A percentile compares a stretch with the other conserved stretches of the same genome.
Conservation (phyloP, 1,140 invertebrate species). For the Drosophila varians region DNA sequence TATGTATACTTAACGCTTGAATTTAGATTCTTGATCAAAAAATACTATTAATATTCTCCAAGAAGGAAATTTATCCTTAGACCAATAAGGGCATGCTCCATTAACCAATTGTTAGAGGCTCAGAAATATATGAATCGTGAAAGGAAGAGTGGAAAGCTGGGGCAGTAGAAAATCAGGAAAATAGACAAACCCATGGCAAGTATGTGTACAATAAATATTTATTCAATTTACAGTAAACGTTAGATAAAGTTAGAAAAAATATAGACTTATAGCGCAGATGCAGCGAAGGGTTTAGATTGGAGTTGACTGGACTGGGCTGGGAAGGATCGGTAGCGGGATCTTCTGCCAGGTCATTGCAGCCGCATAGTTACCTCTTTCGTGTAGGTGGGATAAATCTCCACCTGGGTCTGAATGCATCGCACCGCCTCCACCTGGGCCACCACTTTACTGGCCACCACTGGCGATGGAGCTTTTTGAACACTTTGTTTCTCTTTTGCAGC, state of each 20-base stretch:
- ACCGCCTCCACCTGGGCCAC: conserved; percentile 74
- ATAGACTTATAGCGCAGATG: conserved; percentile 34
- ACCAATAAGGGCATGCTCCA: neutral
- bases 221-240: conserved; percentile 50
- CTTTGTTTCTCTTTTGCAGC: conserved; percentile 19
- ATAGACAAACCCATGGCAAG: conserved; percentile 36
- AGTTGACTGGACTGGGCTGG: conserved; percentile 14
- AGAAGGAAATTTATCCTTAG: neutral
- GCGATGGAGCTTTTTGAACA: neutral
- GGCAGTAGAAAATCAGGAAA: conserved; percentile 1
- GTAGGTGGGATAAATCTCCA: conserved; percentile 81
- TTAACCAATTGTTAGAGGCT: conserved; percentile 18
- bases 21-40: too few species aligned
- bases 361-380: conserved; percentile 83
- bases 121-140: neutral
- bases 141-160: neutral
- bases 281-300: conserved; percentile 32
- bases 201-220: conserved; percentile 56
- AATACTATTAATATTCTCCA: too few species aligned
- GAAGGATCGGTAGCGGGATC: conserved; percentile 29
- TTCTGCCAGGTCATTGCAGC: conserved; percentile 52
- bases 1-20: too few species aligned
- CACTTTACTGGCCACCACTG: conserved; percentile 48
- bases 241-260: conserved; percentile 23
- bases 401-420: conserved; percentile 74